Evolutionary conservation across 1,140 invertebrate species (phyloP), one percentile per base, ranked within the genome.

Genomic region (Hycleus cichorii): DNA sequence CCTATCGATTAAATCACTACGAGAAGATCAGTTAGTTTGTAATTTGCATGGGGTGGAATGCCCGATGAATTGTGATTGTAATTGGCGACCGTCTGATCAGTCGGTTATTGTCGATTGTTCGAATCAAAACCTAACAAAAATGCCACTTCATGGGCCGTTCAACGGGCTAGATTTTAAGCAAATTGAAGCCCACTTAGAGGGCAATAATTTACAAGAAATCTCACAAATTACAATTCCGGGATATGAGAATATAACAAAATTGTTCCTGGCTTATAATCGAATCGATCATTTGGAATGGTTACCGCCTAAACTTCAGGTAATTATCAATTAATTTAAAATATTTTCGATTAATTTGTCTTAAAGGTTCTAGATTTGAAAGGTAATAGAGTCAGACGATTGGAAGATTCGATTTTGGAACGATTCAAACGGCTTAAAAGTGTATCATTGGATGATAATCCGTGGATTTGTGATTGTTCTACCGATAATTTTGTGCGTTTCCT

Each of bases 381-480:
- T 25, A 66, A 66, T 42, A 43, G 47, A 12, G 3, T 64, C 10
- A 26, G 11, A 2, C 26, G 45, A 39, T 38, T 64, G 8, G 47
- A 47, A 45, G 25, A 47, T 26, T 39, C 11, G 4, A 18, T 56
- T 43, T 8, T 66, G 27, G 50, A 44, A 45, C 12, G 11, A 10
- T 11, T 39, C 45, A 18, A 47, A 46, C 8, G 38, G 3, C 5
- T 44, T 25, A 6, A 18, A 39, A 48, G 39, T 44, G 12, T 66
- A 1, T 57, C 55, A 25, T 49, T 64, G 8, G 12, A 62, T 40
- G 24, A 67, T 49, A 67, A 67, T 63, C 60, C 63, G 11, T 67
- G 64, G 64, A 49, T 6, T 27, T 66, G 64, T 49, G 54, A 59
- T 8, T 66, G 64, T 50, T 4, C 24, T 0, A 44, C 24, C 11